phyloP scores from a whole-genome alignment of 2,888 invertebrate genomes.

The Pasiphila rectangulata region DNA sequence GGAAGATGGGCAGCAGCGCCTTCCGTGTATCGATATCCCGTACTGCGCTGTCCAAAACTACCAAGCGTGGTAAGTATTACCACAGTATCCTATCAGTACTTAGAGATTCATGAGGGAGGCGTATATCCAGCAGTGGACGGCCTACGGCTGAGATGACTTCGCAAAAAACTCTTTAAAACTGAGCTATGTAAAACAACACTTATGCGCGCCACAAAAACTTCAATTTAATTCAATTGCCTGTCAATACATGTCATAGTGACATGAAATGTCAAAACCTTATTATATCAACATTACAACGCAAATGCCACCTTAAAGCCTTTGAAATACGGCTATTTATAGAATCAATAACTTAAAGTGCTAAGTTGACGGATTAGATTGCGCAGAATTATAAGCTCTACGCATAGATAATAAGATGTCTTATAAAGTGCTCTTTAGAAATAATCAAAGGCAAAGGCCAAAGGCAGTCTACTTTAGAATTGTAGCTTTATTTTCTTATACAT shows the following conservation, averaged over 20 bases:
- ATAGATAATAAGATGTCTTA: background rate
- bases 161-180: too few relatives aligned
- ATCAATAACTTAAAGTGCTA: background rate
- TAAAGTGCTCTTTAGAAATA: background rate
- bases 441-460: background rate
- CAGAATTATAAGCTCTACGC: conserved; percentile 1
- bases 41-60: too few relatives aligned
- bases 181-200: conserved; percentile 21
- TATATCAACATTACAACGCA: conserved; percentile 14
- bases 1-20: too few relatives aligned
- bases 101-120: too few relatives aligned
- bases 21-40: too few relatives aligned
- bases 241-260: conserved; percentile 45
- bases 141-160: too few relatives aligned
- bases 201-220: conserved; percentile 30
- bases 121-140: too few relatives aligned
- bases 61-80: too few relatives aligned
- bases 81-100: too few relatives aligned
- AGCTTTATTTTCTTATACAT: conserved; percentile 2
- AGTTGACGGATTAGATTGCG: background rate
- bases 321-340: background rate
- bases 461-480: background rate
- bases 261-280: conserved; percentile 41
- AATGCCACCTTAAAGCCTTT: conserved; percentile 13
- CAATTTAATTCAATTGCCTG: conserved; percentile 46